A percentile compares a stretch with the other conserved stretches of the same genome.
Evolutionary conservation across 2,113 vertebrate genomes (phyloP).

Genomic region (Leptobrachium ailaonicum): DNA sequence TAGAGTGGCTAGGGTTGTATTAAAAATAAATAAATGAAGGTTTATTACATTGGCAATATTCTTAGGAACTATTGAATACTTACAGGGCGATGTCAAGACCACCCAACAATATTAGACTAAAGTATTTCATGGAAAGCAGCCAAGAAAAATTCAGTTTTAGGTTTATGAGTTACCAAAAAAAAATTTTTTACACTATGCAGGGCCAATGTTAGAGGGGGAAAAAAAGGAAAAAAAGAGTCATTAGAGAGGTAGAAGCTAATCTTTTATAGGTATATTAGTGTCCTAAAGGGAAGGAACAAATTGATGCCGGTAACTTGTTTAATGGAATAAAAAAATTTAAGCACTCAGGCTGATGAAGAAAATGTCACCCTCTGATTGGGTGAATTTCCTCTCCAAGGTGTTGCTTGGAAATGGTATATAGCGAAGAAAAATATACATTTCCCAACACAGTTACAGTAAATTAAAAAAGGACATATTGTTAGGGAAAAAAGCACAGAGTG

Average conservation of each 20-base stretch:
- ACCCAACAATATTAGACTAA: slow-evolving; percentile 22
- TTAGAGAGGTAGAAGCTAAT: slow-evolving; percentile 32
- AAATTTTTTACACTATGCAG: slow-evolving; percentile 8
- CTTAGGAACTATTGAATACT: neutral
- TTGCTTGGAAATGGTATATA: slow-evolving; percentile 42
- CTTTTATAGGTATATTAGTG: slow-evolving; percentile 38
- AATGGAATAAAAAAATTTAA: slow-evolving; percentile 33
- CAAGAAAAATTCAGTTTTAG: slow-evolving; percentile 28
- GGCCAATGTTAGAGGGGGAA: neutral
- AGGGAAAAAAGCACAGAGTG: neutral
- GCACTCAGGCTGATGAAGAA: slow-evolving; percentile 44
- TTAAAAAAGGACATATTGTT: slow-evolving; percentile 22
- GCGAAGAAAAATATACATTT: slow-evolving; percentile 29
- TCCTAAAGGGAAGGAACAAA: slow-evolving; percentile 39
- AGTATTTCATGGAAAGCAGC: slow-evolving; percentile 22
- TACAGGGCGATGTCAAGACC: slow-evolving; percentile 6
- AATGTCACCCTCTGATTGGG: slow-evolving; percentile 32
- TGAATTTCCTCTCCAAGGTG: slow-evolving; percentile 26
- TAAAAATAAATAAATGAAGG: neutral
- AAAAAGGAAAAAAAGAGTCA: slow-evolving; percentile 6
- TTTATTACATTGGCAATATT: slow-evolving; percentile 20
- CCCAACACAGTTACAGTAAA: slow-evolving; percentile 33
- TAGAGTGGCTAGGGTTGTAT: no score
- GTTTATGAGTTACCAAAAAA: slow-evolving; percentile 42
- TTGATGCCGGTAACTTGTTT: slow-evolving; percentile 43